Evolutionary conservation across 37 sponge, comb jelly and placozoan genomes (phyloP).

Genomic region (Beroe ovata): DNA sequence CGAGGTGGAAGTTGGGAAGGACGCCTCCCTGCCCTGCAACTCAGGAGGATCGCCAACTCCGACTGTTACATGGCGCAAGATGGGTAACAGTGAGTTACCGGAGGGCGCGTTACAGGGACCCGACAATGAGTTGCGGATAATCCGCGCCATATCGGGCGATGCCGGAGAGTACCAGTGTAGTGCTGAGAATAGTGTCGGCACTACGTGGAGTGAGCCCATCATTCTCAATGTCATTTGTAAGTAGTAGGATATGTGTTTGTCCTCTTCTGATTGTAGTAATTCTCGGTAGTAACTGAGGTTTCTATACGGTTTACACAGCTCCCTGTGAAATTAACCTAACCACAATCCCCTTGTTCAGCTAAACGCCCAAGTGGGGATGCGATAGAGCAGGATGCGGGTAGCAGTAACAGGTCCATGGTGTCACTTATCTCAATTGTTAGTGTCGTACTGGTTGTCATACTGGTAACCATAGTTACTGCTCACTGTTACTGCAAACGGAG

Average conservation of each 20-base stretch:
- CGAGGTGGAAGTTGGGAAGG: conserved; percentile 19
- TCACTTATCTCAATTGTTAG: conserved; percentile 5
- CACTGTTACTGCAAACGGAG: conserved; percentile 58
- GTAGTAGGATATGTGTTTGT: too few species aligned
- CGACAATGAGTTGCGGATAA: conserved; percentile 42
- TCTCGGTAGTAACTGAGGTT: too few species aligned
- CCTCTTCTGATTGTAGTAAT: too few species aligned
- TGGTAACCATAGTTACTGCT: neutral
- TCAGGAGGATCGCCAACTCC: conserved; percentile 28
- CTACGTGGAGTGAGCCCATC: conserved; percentile 56
- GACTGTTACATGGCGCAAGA: conserved; percentile 49
- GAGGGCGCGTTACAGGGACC: conserved; percentile 10
- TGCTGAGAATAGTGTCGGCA: conserved; percentile 45
- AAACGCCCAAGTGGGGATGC: neutral
- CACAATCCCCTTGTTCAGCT: conserved; percentile 19
- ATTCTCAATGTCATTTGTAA: conserved; percentile 1
- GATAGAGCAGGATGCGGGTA: neutral
- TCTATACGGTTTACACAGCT: too few species aligned
- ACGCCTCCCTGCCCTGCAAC: conserved; percentile 38
- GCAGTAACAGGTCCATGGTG: conserved; percentile 45
- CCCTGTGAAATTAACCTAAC: too few species aligned
- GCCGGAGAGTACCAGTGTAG: conserved; percentile 61
- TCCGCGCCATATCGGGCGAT: conserved; percentile 36
- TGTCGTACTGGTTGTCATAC: conserved; percentile 43
- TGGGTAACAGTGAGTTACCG: neutral